phyloP scores from a whole-genome alignment of 2,113 vertebrate species.

The Origma solitaria region DNA sequence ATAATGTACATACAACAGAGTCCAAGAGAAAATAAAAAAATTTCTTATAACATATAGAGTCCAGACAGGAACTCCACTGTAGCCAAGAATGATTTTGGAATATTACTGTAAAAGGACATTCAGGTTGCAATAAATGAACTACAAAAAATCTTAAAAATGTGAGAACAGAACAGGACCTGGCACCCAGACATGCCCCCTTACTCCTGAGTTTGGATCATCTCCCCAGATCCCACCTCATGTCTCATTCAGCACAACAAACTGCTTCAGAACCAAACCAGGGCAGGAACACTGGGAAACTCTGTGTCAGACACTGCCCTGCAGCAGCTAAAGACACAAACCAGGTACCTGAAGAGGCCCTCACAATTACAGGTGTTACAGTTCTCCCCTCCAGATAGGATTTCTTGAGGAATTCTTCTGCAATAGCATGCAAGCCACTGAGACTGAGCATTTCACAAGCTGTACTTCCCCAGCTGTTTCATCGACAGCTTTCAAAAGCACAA shows the following conservation, averaged over 20 bases:
- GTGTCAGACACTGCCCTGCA: not conserved
- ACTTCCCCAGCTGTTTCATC: not conserved
- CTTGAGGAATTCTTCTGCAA: not conserved
- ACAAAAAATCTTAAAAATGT: not conserved
- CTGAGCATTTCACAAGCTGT: not conserved
- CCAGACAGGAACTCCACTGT: not conserved
- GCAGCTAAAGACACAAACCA: not conserved
- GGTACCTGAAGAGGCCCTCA: not conserved
- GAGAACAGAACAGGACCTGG: not conserved
- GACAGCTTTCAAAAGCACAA: not conserved
- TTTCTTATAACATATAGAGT: not conserved
- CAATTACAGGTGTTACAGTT: not conserved
- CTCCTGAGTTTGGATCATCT: not conserved
- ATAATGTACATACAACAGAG: not conserved
- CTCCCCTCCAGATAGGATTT: not conserved
- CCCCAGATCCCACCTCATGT: not conserved
- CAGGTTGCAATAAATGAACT: not conserved
- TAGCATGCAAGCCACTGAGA: not conserved
- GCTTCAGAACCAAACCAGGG: not conserved
- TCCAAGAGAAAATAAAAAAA: not conserved
- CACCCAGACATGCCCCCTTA: rapidly evolving
- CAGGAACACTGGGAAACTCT: not conserved
- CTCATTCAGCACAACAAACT: rapidly evolving
- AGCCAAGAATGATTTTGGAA: not conserved
- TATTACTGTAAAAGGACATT: not conserved